phyloP scores from a whole-genome alignment of 92 coral and sea anemone species.

The Epizoanthus stellaris region DNA sequence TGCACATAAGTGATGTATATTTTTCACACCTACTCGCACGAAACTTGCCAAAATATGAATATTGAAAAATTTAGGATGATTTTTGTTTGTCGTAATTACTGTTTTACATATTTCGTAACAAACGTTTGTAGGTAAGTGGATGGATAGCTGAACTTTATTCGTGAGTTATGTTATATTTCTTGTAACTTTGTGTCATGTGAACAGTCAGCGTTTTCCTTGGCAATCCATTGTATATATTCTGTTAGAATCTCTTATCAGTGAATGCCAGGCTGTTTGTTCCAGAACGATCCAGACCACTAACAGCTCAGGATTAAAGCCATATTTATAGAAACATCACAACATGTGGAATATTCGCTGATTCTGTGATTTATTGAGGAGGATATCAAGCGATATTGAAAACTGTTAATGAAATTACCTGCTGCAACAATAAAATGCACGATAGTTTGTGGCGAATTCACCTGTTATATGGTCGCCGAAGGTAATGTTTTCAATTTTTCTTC shows the following conservation, averaged over 20 bases:
- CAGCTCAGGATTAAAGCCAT: background rate
- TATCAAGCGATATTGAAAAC: background rate
- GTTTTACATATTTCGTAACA: background rate
- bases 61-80: background rate
- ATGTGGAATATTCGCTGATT: background rate
- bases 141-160: no score
- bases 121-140: background rate
- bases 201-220: no score
- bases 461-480: slow-evolving; percentile 16
- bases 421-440: background rate
- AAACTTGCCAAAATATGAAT: background rate
- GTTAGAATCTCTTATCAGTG: background rate
- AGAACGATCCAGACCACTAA: background rate
- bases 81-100: background rate
- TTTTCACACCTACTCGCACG: slow-evolving; percentile 1
- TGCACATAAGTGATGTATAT: background rate
- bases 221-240: background rate
- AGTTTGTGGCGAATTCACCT: slow-evolving; percentile 22
- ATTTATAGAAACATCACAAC: background rate
- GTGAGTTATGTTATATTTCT: no score
- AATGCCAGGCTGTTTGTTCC: background rate
- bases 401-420: slow-evolving; percentile 10
- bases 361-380: background rate
- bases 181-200: no score
- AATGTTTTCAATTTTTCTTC: slow-evolving; percentile 12